Base-by-base conservation (phyloP, 2,888 invertebrate genomes). In the Amphimallon solstitiale region DNA sequence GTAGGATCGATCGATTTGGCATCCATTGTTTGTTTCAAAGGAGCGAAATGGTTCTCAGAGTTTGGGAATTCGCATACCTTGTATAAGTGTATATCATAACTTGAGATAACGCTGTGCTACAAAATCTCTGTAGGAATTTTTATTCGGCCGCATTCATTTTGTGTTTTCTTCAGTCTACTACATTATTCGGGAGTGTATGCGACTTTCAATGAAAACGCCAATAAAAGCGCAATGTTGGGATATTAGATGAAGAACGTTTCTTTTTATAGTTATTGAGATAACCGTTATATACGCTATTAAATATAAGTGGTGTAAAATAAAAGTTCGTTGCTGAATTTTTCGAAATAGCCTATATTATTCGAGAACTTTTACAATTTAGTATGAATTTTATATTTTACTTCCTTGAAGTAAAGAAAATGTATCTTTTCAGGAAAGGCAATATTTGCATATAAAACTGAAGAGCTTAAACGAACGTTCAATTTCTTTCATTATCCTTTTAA, bases 1-100 rank as follows among this genome's bases (percentile, higher is more conserved):
- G 63, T 54, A 49, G 63, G 59, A 46, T 43, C 62, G 68, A 65
- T 68, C 65, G 68, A 66, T 68, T 65, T 65, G 65, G 59, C 51
- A 17, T 40, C 63, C 46, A 68, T 68, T 68, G 68, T 68, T 68
- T 63, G 65, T 48, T 43, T 65, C 68, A 62, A 68, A 68, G 29
- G 59, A 49, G 51, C 54, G 54, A 65, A 65, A 62, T 49, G 54
- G 63, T 51, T 65, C 51, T 65, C 51, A 17, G 15, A 35, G 51
- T 51, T 35, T 51, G 51, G 35, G 15, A 51, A 35, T 17, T 37
- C 10, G 34, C 34, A 51, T 29, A 51, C 40, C 51, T 51, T 49
- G 40, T 37, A 40, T 37, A 51, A 51, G 51, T 40, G 40, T 51
- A 49, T 29, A 38, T 63, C 51, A 51, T 63, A 51, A 63, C 51